Base-by-base conservation (phyloP, 2,113 vertebrate species). In the Piprites chloris region DNA sequence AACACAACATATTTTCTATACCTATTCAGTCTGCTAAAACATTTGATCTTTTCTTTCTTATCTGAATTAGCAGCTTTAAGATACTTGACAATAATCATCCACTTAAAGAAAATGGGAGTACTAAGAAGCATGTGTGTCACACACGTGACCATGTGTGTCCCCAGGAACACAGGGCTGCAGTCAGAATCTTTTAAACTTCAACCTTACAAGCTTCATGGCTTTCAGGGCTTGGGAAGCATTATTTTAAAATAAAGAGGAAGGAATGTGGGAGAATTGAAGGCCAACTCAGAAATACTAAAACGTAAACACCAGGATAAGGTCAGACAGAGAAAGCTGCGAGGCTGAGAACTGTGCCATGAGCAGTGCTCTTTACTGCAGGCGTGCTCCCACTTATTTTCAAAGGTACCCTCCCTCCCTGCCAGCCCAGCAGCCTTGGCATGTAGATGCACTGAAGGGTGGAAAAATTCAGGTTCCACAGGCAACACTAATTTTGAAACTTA, bases 151-250 rank as follows among this genome's bases (percentile, higher is more conserved):
- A 1, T 4, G 0, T 7, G 22, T 27, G n/a, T 32, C 61, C 20
- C n/a, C 63, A 85, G n/a, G 14, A 46, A 33, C 41, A 20, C 0
- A 0, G 35, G 18, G 8, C 6, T 35, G 28, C 4, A 3, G 18
- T 24, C 35, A 37, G 24, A 8, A 50, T 28, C 66, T 75, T 71
- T 69, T 55, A 18, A 85, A 72, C 52, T 71, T 50, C 49, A 68
- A 1, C 61, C 27, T 72, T 23, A 22, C 55, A 74, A 79, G 50
- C 71, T 27, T 13, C 1, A 2, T 21, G 42, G 37, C 42, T 67
- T 37, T 59, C 11, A 35, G 39, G 35, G n/a, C 19, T 46, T 22
- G 35, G 39, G 30, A 59, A 46, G 39, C 52, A 11, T 14, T 42
- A 21, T 32, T 49, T 74, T n/a, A 69, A 77, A 69, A n/a, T 33